Conservation (phyloP, 2,888 invertebrate species). For the Drosophila tanythrix region DNA sequence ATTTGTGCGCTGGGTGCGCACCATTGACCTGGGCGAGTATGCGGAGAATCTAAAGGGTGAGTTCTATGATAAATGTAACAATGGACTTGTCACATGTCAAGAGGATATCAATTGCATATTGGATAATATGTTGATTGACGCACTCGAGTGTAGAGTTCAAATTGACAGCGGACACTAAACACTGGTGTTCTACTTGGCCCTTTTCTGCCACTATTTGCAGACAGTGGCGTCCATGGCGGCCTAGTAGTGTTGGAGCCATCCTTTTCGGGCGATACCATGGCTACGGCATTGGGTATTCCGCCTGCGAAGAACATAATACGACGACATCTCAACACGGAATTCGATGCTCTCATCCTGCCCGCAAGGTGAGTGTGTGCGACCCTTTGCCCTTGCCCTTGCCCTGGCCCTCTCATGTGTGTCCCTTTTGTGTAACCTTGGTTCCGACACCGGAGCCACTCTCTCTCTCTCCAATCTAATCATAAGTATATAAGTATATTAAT, state of each 20-base stretch:
- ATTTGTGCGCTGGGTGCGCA: conserved; percentile 96
- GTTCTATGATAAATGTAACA: conserved; percentile 15
- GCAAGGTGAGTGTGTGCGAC: conserved; percentile 89
- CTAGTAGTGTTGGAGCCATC: conserved; percentile 96
- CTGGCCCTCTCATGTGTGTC: conserved; percentile 13
- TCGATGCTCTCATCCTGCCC: conserved; percentile 95
- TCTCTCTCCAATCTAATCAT: conserved; percentile 12
- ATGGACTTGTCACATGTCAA: conserved; percentile 1
- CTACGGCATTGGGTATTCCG: conserved; percentile 95
- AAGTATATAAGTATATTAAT: conserved; percentile 6
- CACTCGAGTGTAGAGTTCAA: conserved; percentile 44
- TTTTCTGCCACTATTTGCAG: conserved; percentile 85
- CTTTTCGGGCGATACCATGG: conserved; percentile 97
- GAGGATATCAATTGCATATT: conserved; percentile 22
- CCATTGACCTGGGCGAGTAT: conserved; percentile 97
- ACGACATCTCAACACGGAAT: conserved; percentile 95
- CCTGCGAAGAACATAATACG: conserved; percentile 96
- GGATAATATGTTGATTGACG: conserved; percentile 33
- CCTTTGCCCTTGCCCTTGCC: background rate
- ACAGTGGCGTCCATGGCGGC: conserved; percentile 97
- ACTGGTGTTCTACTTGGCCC: conserved; percentile 1
- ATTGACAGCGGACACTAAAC: background rate
- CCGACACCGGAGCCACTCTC: conserved; percentile 6
- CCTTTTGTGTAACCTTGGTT: conserved; percentile 12
- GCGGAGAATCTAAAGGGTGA: conserved; percentile 96